phyloP scores from a whole-genome alignment of 2,113 vertebrate genomes.

The Ifrita kowaldi region DNA sequence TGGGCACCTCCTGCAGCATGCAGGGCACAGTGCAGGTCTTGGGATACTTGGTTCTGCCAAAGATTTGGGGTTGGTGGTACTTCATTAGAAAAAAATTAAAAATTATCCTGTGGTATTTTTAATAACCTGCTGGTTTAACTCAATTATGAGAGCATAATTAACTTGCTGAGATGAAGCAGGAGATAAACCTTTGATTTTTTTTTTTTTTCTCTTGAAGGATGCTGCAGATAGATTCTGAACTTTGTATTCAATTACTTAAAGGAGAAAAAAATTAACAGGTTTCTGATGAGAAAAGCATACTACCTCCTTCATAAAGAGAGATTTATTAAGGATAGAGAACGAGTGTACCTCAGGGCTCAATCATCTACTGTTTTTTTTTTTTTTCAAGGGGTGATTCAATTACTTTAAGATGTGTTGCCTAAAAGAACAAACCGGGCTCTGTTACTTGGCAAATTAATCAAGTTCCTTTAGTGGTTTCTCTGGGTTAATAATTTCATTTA shows the following conservation, averaged over 20 bases:
- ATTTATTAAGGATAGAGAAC: conserved; percentile 31
- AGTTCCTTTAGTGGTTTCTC: conserved; percentile 50
- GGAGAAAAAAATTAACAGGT: conserved; percentile 47
- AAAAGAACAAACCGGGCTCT: conserved; percentile 54
- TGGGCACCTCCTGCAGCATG: neutral
- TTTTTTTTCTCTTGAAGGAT: neutral
- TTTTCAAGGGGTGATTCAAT: conserved; percentile 57
- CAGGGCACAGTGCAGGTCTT: neutral
- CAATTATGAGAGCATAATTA: conserved; percentile 52
- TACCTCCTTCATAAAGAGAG: conserved; percentile 49
- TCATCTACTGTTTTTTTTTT: conserved; percentile 49
- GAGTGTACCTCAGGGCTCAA: conserved; percentile 55
- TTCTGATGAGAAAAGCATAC: conserved; percentile 53
- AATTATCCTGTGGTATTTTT: conserved; percentile 15
- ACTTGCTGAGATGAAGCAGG: conserved; percentile 43
- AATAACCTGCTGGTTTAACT: conserved; percentile 45
- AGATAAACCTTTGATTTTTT: conserved; percentile 52
- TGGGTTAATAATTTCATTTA: conserved; percentile 63
- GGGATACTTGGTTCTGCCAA: neutral
- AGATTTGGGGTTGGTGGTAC: neutral
- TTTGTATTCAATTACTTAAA: conserved; percentile 58
- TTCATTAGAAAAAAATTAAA: neutral
- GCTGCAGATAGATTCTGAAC: conserved; percentile 40
- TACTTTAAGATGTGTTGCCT: conserved; percentile 63
- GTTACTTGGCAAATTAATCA: conserved; percentile 63